Evolutionary conservation across 2,888 invertebrate species (phyloP).

Genomic region (Venusia cambrica): DNA sequence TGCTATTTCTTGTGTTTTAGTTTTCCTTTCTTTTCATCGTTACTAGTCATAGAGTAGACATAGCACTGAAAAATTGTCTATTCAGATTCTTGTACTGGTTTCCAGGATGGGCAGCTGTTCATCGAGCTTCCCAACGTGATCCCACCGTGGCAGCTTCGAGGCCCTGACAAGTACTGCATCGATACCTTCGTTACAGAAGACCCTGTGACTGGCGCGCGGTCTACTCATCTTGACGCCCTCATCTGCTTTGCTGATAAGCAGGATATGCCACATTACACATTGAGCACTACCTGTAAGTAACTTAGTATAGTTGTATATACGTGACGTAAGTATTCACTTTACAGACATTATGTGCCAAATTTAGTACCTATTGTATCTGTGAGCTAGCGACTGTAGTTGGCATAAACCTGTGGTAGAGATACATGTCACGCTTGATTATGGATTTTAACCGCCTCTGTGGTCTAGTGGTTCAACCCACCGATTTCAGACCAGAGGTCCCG

Average conservation of each 20-base stretch:
- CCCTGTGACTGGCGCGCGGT: constrained; percentile 22
- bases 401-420: too few relatives aligned
- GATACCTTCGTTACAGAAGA: constrained; percentile 57
- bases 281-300: constrained; percentile 57
- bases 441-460: too few relatives aligned
- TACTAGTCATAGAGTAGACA: too few relatives aligned
- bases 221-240: constrained; percentile 50
- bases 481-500: too few relatives aligned
- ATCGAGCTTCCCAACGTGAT: constrained; percentile 41
- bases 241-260: constrained; percentile 48
- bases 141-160: constrained; percentile 42
- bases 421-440: too few relatives aligned
- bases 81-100: not conserved
- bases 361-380: too few relatives aligned
- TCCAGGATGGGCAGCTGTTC: constrained; percentile 60
- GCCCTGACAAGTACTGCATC: constrained; percentile 62
- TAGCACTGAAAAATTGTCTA: too few relatives aligned
- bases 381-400: too few relatives aligned
- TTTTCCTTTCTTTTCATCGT: too few relatives aligned
- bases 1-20: too few relatives aligned
- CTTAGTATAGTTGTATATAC: not conserved
- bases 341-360: too few relatives aligned
- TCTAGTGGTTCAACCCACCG: too few relatives aligned
- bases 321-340: not conserved
- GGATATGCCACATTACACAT: constrained; percentile 34